phyloP scores from a whole-genome alignment of 2,888 invertebrate genomes.

The Melitaea athalia region DNA sequence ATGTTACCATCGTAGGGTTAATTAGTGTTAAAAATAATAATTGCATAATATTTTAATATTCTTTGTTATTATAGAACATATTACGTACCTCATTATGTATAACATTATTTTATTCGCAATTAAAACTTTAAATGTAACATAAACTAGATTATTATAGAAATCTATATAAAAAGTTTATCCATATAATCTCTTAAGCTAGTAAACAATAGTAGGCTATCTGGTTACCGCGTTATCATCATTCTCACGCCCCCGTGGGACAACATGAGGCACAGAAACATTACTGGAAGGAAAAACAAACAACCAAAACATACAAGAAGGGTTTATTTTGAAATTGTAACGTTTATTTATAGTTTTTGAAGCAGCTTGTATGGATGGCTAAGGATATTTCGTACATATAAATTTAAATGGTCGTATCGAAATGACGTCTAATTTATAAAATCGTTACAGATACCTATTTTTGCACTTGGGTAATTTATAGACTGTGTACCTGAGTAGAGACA shows the following conservation, averaged over 20 bases:
- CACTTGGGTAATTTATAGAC: slow-evolving; percentile 5
- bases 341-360: neutral
- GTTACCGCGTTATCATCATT: slow-evolving; percentile 44
- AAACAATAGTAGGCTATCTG: slow-evolving; percentile 41
- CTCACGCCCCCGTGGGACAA: slow-evolving; percentile 50
- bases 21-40: no score
- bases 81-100: neutral
- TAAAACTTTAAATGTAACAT: neutral
- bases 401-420: neutral
- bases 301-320: slow-evolving; percentile 5
- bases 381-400: neutral
- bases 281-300: slow-evolving; percentile 13
- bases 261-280: slow-evolving; percentile 17
- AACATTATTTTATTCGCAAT: neutral
- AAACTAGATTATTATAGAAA: neutral
- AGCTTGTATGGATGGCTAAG: no score
- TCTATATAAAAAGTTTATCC: slow-evolving; percentile 2
- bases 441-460: neutral
- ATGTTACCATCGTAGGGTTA: no score
- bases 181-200: slow-evolving; percentile 17
- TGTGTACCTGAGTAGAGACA: slow-evolving; percentile 54
- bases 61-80: no score
- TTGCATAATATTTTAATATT: no score
- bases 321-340: slow-evolving; percentile 1
- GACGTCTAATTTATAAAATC: neutral